Evolutionary conservation across 2,113 vertebrate genomes (phyloP).

Genomic region (Hemiscyllium ocellatum): DNA sequence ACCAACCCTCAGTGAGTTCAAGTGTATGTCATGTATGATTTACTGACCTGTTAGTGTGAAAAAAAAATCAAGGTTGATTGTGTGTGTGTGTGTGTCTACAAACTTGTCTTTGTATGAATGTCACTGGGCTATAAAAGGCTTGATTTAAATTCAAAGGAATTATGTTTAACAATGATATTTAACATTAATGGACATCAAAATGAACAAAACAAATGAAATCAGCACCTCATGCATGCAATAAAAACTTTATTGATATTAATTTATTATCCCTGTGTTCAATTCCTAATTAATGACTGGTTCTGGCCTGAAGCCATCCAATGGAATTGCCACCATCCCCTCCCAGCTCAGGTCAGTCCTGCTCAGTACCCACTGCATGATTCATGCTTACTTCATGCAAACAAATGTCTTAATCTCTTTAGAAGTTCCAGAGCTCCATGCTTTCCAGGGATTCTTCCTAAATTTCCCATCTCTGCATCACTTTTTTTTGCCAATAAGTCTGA

Average conservation of each 20-base stretch:
- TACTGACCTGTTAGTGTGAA: neutral
- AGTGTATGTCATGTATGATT: neutral
- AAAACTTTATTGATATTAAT: neutral
- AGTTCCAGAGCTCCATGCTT: neutral
- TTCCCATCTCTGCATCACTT: neutral
- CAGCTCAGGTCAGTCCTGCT: constrained; percentile 4
- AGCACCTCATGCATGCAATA: neutral
- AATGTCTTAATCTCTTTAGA: neutral
- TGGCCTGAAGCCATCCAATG: neutral
- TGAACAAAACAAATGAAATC: constrained; percentile 5
- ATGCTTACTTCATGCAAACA: neutral
- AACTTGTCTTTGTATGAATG: neutral
- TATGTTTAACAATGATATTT: neutral
- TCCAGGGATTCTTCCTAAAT: neutral
- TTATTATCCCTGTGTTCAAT: neutral
- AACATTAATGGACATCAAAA: neutral
- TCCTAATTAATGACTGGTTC: neutral
- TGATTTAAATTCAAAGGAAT: neutral
- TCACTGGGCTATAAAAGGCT: neutral
- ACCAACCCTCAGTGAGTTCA: neutral
- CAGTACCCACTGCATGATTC: neutral
- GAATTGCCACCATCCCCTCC: neutral
- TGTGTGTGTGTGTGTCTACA: neutral
- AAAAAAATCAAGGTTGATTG: neutral
- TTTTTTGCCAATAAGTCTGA: neutral